phyloP scores from a whole-genome alignment of 35 echinoderm and acorn worm species.

The Amphiura filiformis region DNA sequence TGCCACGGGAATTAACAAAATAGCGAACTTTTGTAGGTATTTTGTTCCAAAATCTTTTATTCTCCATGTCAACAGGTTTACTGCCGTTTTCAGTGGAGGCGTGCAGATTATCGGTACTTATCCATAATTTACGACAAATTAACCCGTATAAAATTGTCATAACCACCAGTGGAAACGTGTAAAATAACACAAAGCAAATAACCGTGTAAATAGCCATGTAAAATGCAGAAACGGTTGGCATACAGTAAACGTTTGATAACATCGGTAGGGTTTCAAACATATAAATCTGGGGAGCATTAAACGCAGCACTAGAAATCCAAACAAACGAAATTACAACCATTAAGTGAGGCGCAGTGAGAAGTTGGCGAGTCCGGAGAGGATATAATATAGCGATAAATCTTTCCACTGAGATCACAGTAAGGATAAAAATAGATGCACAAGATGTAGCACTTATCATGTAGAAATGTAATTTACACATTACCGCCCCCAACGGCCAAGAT shows the following conservation, averaged over 20 bases:
- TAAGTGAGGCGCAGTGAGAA: conserved; percentile 59
- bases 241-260: not conserved
- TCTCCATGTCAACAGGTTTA: not conserved
- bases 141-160: conserved; percentile 81
- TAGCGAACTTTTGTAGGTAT: not conserved
- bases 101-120: conserved; percentile 22
- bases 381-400: conserved; percentile 84
- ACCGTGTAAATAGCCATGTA: not conserved
- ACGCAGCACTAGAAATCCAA: conserved; percentile 51
- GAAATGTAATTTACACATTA: conserved; percentile 50
- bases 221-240: not conserved
- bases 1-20: not conserved
- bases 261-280: conserved; percentile 3
- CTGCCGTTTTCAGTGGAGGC: not conserved
- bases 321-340: conserved; percentile 55
- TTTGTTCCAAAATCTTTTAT: not conserved
- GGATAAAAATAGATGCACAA: conserved; percentile 62
- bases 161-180: conserved; percentile 54
- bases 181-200: conserved; percentile 40
- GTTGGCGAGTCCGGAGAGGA: conserved; percentile 57
- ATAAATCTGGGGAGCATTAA: conserved; percentile 30
- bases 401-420: conserved; percentile 81
- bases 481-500: conserved; percentile 58
- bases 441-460: conserved; percentile 67
- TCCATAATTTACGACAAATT: conserved; percentile 70